A percentile compares a stretch with the other conserved stretches of the same genome.
phyloP scores from a whole-genome alignment of 2,888 invertebrate genomes.

The Stenodera caucasica region DNA sequence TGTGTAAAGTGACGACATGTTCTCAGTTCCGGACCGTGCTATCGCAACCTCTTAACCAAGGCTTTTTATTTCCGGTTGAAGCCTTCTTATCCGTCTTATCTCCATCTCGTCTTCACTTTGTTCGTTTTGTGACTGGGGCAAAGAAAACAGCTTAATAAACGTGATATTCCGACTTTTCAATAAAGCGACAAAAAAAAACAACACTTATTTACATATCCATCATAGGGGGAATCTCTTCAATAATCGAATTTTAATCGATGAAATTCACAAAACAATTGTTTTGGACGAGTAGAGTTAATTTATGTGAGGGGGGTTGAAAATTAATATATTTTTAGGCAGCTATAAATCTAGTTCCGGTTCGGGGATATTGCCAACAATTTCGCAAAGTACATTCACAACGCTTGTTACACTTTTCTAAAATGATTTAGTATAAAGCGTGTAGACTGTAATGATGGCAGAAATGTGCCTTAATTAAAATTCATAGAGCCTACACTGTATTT shows the following conservation, averaged over 20 bases:
- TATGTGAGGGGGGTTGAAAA: background rate
- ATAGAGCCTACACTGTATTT: conserved; percentile 40
- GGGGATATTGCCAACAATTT: conserved; percentile 26
- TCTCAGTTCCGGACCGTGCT: conserved; percentile 31
- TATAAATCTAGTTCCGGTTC: conserved; percentile 18
- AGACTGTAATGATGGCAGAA: conserved; percentile 28
- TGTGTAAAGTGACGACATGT: conserved; percentile 33
- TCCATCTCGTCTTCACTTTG: conserved; percentile 26
- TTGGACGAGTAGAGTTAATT: background rate
- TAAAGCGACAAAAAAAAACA: background rate
- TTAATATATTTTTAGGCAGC: conserved; percentile 7
- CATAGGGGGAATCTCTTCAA: background rate
- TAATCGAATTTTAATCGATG: conserved; percentile 3
- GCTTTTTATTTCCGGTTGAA: conserved; percentile 32
- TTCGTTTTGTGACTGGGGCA: conserved; percentile 1
- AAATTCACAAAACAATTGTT: too few species aligned
- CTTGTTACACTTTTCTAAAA: conserved; percentile 25
- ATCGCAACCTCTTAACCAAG: conserved; percentile 33
- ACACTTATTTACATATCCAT: conserved; percentile 3
- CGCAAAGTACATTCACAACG: conserved; percentile 24
- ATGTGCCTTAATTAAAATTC: conserved; percentile 43
- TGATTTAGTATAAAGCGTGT: conserved; percentile 30
- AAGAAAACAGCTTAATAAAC: conserved; percentile 20
- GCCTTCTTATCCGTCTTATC: conserved; percentile 31
- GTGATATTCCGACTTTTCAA: conserved; percentile 21